Percentiles rank a stretch among this genome's conserved stretches.
Evolutionary conservation across 92 coral and sea anemone species (phyloP).

Genomic region (Micromussa lordhowensis): DNA sequence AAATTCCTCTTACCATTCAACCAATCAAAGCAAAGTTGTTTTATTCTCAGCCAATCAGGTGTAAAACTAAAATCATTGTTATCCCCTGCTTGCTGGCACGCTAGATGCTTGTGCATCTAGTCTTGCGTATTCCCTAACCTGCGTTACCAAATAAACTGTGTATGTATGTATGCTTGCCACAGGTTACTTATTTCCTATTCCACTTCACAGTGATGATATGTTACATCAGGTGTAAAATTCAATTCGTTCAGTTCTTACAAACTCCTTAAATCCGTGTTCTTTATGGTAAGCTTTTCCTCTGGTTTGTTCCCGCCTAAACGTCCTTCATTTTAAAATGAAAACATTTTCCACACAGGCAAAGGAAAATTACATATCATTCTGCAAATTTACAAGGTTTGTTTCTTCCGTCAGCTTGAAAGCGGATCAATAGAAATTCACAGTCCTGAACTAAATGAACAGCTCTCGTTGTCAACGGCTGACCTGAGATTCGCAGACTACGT

Average conservation of each 20-base stretch:
- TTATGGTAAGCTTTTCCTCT: too few species aligned
- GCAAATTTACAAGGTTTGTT: not conserved
- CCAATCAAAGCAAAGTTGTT: not conserved
- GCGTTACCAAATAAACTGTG: too few species aligned
- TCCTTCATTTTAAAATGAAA: too few species aligned
- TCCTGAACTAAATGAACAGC: conserved; percentile 63
- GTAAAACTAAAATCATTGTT: not conserved
- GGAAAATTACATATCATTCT: not conserved
- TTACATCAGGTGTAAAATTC: too few species aligned
- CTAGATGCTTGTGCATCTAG: not conserved
- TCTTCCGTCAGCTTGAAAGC: conserved; percentile 62
- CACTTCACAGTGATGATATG: not conserved
- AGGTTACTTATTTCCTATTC: not conserved
- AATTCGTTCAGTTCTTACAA: too few species aligned
- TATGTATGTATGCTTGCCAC: too few species aligned
- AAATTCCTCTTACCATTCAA: not conserved
- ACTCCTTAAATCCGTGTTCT: too few species aligned
- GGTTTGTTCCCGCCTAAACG: too few species aligned
- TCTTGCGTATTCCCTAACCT: too few species aligned
- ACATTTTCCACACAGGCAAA: too few species aligned
- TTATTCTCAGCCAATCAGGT: not conserved
- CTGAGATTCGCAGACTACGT: conserved; percentile 83
- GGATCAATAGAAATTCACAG: conserved; percentile 70
- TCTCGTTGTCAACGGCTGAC: conserved; percentile 83
- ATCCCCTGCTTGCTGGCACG: not conserved